phyloP scores from a whole-genome alignment of 2,113 vertebrate species.

The Alces alces region DNA sequence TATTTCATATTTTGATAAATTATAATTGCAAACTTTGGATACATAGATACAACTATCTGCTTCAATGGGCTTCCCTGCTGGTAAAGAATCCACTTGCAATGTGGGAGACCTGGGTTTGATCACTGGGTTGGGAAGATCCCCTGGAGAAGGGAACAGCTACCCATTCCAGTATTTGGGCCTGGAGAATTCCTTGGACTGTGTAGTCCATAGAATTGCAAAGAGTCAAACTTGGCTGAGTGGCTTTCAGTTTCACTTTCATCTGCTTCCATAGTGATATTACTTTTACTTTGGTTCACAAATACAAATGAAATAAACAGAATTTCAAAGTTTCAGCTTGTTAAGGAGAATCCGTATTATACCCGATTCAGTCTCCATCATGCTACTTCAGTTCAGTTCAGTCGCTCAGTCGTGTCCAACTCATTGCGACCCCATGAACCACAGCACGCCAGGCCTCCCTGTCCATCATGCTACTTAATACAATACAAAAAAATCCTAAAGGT shows the following conservation, averaged over 20 bases:
- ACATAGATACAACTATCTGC: not conserved
- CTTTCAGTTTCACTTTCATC: not conserved
- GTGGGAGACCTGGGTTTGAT: not conserved
- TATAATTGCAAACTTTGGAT: not conserved
- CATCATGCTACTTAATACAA: not conserved
- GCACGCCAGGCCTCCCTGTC: not conserved
- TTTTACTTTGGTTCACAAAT: not conserved
- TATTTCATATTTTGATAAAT: not conserved
- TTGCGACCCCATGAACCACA: rapidly evolving
- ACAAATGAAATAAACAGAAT: not conserved
- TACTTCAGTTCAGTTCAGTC: not conserved
- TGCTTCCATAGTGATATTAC: not conserved
- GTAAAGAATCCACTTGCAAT: not conserved
- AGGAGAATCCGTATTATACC: not conserved
- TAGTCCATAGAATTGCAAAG: not conserved
- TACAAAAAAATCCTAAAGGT: not conserved
- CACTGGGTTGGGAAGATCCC: not conserved
- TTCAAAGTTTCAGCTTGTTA: not conserved
- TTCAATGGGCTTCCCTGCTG: not conserved
- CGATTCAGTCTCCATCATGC: not conserved
- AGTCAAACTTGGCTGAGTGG: not conserved
- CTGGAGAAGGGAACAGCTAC: not conserved
- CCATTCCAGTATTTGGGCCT: not conserved
- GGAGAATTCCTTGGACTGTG: not conserved
- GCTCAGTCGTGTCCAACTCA: rapidly evolving